phyloP scores from a whole-genome alignment of 2,113 vertebrate species.

The Pristiophorus japonicus region DNA sequence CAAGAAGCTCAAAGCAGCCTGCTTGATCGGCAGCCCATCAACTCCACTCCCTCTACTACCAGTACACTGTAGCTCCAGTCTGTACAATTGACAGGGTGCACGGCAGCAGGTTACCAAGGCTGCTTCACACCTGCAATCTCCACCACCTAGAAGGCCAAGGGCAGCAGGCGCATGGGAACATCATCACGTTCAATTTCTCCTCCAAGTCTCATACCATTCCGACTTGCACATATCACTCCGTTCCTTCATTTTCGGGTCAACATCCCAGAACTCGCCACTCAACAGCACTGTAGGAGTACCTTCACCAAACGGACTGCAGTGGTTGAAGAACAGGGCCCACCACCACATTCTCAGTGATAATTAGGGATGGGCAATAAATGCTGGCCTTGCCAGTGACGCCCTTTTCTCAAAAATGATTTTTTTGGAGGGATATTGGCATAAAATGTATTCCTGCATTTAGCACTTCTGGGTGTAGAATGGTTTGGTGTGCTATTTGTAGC shows the following conservation, averaged over 20 bases:
- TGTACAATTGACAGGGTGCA: no score
- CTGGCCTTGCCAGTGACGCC: background rate
- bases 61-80: no score
- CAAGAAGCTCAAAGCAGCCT: no score
- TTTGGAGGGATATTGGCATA: background rate
- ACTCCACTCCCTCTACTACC: no score
- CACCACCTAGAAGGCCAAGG: background rate
- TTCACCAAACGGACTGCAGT: background rate
- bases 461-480: background rate
- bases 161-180: background rate
- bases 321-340: background rate
- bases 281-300: background rate
- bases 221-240: background rate
- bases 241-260: background rate
- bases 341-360: background rate
- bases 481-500: background rate
- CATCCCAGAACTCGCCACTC: background rate
- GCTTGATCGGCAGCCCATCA: no score
- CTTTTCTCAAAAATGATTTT: background rate
- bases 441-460: background rate
- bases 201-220: background rate
- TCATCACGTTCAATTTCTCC: background rate
- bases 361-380: background rate
- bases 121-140: background rate
- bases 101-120: background rate